Conservation (phyloP, 2,113 vertebrate species). For the Sylvietta virens region DNA sequence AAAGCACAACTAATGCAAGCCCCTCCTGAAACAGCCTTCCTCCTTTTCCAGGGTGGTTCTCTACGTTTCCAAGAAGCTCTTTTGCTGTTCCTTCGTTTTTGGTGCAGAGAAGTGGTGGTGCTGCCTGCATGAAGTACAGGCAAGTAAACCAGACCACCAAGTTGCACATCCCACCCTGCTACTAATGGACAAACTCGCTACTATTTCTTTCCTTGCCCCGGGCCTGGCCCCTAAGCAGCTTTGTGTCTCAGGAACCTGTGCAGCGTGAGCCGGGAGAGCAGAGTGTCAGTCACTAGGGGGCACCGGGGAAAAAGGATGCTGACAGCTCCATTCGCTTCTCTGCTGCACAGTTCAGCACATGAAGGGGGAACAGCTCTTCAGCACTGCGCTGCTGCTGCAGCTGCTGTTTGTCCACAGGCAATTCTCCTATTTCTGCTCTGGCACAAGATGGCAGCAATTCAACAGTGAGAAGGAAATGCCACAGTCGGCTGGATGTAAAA, state of each 20-base stretch:
- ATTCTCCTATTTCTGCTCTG: background rate
- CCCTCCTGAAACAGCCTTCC: background rate
- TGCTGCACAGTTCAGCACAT: accelerated
- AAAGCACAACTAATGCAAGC: background rate
- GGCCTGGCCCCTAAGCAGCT: background rate
- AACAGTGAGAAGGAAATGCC: background rate
- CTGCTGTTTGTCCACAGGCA: background rate
- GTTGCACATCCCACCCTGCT: background rate
- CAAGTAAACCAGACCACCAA: background rate
- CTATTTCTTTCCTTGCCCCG: background rate
- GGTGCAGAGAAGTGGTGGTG: background rate
- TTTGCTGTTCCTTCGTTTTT: background rate
- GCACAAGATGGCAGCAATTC: background rate
- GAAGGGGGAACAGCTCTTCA: background rate
- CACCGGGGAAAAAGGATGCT: background rate
- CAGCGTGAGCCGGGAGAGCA: background rate
- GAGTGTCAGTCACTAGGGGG: background rate
- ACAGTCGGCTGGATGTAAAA: background rate
- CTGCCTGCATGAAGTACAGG: background rate
- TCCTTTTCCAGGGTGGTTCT: background rate
- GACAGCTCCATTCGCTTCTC: background rate
- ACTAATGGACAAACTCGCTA: background rate
- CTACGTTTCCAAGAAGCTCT: background rate
- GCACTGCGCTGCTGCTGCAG: background rate
- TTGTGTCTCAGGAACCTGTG: background rate